A percentile compares a stretch with the other conserved stretches of the same genome.
phyloP scores from a whole-genome alignment of 2,888 invertebrate genomes.

The Tetranychus piercei region DNA sequence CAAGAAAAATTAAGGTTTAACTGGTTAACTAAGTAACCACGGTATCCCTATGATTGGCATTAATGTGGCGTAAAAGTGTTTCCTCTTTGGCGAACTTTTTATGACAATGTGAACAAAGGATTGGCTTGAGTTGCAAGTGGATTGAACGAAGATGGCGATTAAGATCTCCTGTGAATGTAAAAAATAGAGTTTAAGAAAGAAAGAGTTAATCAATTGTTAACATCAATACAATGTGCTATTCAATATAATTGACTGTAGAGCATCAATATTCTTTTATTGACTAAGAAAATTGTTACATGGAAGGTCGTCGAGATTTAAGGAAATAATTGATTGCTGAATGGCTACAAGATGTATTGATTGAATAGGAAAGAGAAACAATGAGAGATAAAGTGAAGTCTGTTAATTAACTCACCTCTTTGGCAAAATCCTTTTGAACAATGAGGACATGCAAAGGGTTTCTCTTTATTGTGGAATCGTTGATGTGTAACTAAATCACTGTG shows the following conservation, averaged over 20 bases:
- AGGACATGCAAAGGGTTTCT: constrained; percentile 29
- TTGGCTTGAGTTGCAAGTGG: constrained; percentile 28
- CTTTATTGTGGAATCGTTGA: constrained; percentile 30
- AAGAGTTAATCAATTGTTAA: constrained; percentile 7
- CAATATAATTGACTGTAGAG: not conserved
- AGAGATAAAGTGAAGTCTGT: not conserved
- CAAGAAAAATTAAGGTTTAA: not conserved
- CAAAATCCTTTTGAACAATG: constrained; percentile 30
- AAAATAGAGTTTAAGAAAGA: not conserved
- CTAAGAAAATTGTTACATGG: not conserved
- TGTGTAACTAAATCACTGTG: constrained; percentile 31
- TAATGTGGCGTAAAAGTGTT: constrained; percentile 30
- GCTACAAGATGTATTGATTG: not conserved
- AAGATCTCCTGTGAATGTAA: constrained; percentile 29
- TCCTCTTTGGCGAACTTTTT: constrained; percentile 30
- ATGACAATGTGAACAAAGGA: constrained; percentile 30
- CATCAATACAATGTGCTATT: not conserved
- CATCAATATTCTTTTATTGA: too few species aligned
- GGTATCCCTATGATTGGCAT: constrained; percentile 28
- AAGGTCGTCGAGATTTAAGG: not conserved
- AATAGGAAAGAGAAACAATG: not conserved
- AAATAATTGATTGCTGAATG: not conserved
- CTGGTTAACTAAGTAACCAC: not conserved
- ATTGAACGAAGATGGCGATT: constrained; percentile 30
- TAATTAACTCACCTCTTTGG: constrained; percentile 28